phyloP scores from a whole-genome alignment of 2,888 invertebrate species.

The Drosophila limbata region DNA sequence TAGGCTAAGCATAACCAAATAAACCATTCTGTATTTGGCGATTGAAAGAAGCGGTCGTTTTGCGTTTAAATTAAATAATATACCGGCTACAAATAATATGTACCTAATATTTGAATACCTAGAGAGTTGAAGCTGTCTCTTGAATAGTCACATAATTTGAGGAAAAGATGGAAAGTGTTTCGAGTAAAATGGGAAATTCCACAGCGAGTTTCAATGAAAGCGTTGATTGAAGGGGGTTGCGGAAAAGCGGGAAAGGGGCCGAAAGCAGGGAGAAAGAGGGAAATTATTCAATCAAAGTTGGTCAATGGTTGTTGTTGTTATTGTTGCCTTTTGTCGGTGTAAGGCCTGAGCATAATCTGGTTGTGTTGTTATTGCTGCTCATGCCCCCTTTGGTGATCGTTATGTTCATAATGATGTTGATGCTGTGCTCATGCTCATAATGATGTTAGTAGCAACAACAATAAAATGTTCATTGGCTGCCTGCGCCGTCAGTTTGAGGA shows the following conservation, averaged over 20 bases:
- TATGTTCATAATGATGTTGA: constrained; percentile 44
- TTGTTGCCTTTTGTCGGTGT: constrained; percentile 25
- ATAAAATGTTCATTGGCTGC: constrained; percentile 52
- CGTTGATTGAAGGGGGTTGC: constrained; percentile 19
- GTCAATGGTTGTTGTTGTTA: constrained; percentile 43
- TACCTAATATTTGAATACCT: not conserved
- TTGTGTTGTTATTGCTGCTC: constrained; percentile 46
- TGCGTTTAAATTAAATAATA: too few species aligned
- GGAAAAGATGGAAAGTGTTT: constrained; percentile 27
- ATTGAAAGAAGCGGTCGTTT: too few species aligned
- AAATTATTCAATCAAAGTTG: constrained; percentile 80
- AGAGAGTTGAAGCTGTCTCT: not conserved
- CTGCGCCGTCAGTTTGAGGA: constrained; percentile 55
- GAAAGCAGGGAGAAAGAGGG: constrained; percentile 8
- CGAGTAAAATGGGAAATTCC: constrained; percentile 39
- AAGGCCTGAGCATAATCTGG: constrained; percentile 42
- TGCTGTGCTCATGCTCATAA: constrained; percentile 15
- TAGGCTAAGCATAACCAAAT: too few species aligned
- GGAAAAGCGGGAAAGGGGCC: not conserved
- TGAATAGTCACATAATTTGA: constrained; percentile 6
- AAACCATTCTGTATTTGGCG: too few species aligned
- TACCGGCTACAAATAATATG: too few species aligned
- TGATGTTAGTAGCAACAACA: constrained; percentile 28
- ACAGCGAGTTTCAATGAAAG: constrained; percentile 40
- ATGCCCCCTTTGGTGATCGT: constrained; percentile 37